Base-by-base conservation (phyloP, 2,113 vertebrate species). In the Dromaius novaehollandiae region DNA sequence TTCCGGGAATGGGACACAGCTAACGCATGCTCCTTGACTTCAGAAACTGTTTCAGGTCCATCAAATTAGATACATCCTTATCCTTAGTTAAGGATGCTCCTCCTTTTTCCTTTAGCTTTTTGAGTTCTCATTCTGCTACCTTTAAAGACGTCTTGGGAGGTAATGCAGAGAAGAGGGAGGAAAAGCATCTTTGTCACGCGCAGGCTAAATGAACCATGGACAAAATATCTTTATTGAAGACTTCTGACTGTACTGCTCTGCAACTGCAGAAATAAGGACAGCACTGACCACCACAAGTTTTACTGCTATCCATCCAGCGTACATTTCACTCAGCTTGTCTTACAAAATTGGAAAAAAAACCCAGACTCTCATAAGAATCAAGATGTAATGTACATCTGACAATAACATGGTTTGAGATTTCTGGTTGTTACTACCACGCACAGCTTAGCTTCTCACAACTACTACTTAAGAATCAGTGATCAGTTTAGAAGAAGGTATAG, bases 351-450 rank as follows among this genome's bases (percentile, higher is more conserved):
- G 8, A 86, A 50, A 11, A 9, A 79, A 95, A 44, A 13, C 42
- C 42, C 6, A 80, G 64, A 48, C 7, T 40, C 20, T n/a, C 11
- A 2, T 13, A 10, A 69, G 34, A 50, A 73, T 55, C 11, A 60
- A 50, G 5, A 11, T 28, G 53, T 0, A 0, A 66, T 1, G 3
- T 9, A 11, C 4, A 13, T 18, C 24, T 61, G 36, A 12, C 44
- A 94, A n/a, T 32, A 84, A 36, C 6, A 11, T 21, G 3, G 5
- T 75, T 36, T 55, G 32, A 74, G 53, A 69, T 26, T 28, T 44
- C 32, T 74, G 7, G 20, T 6, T 14, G 6, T 16, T 56, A 65
- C 28, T 70, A 58, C 30, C 66, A 82, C 18, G n/a, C 9, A 74
- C 24, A 36, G 3, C 40, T 89, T 79, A 10, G 46, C 21, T 28